These are phyloP conservation scores for Drosophila carrolli DNA, from an alignment of 1,140 invertebrate species.

Conservation along the genomic window DNA sequence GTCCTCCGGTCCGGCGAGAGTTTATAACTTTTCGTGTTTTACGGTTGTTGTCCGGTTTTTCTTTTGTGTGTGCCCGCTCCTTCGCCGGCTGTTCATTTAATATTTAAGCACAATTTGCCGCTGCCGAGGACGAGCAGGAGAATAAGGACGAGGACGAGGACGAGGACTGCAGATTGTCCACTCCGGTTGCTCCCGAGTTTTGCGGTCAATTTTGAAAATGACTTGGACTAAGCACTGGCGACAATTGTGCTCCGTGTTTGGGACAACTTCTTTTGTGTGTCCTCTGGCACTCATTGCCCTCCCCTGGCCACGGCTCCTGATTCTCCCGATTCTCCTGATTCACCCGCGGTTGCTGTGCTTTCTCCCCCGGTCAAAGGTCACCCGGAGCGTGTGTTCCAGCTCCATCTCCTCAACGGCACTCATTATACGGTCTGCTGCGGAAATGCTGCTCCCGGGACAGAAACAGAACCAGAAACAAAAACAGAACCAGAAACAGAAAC, in stretches of 20 bases:
- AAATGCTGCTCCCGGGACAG: constrained; percentile 49
- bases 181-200: constrained; percentile 30
- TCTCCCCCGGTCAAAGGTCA: constrained; percentile 24
- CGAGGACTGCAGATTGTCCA: constrained; percentile 37
- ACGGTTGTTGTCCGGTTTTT: constrained; percentile 72
- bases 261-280: constrained; percentile 65
- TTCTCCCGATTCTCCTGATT: not conserved
- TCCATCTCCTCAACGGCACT: constrained; percentile 41
- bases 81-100: constrained; percentile 76
- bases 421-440: constrained; percentile 83
- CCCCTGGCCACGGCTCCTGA: constrained; percentile 22
- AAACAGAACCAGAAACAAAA: not conserved
- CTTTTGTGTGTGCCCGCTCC: constrained; percentile 38
- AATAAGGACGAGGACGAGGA: too few relatives aligned
- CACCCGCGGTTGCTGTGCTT: not conserved
- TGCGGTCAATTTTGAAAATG: constrained; percentile 83
- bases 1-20: constrained; percentile 54
- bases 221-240: constrained; percentile 78
- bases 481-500: not conserved
- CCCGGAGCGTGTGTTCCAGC: constrained; percentile 23
- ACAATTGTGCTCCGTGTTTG: constrained; percentile 66
- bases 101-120: constrained; percentile 84
- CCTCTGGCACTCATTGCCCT: constrained; percentile 82
- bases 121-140: constrained; percentile 29
- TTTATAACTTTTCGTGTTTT: constrained; percentile 83